Base-by-base conservation (phyloP, 2,797 vertebrate species). In the Gallinago solitaria region DNA sequence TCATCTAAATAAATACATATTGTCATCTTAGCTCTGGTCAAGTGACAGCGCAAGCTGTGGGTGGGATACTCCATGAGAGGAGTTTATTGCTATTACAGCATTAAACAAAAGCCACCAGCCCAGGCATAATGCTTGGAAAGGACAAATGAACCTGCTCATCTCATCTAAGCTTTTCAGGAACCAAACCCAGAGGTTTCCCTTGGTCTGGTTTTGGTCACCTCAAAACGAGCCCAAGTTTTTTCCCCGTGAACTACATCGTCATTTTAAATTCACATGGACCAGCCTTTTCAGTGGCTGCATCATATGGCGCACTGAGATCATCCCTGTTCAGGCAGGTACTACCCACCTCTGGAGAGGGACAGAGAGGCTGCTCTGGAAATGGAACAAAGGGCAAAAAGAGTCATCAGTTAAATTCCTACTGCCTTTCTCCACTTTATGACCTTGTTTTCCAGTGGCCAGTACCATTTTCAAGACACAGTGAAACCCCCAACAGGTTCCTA, bases 321-420 rank as follows among this genome's bases (percentile, higher is more conserved):
- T 13, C 24, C 3, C n/a, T 35, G 41, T 32, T 48, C 35, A 33
- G 54, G 48, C 60, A 78, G 21, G 9, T 28, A 63, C 25, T 18
- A 30, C 1, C 1, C 16, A 41, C 18, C 35, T 19, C 69, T 24
- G 8, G 5, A 51, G n/a, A 60, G 6, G 5, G 10, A 10, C 4
- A 60, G 24, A 53, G 47, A 61, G 39, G 9, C 54, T 37, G 37
- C 43, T 37, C 43, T 41, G 48, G 48, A n/a, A 75, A 53, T 4
- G 1, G 9, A 56, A 67, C 4, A 4, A 53, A 20, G 18, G 19
- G n/a, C 54, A 87, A 28, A 32, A 61, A 51, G 7, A 41, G 32
- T 6, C 27, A 65, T 9, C 59, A 28, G 25, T 56, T 24, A 16
- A 86, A 41, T 25, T 39, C 65, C n/a, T 33, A 16, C 37, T 32